Evolutionary conservation across 2,888 invertebrate species (phyloP).

Genomic region (Strigamia crassipes): DNA sequence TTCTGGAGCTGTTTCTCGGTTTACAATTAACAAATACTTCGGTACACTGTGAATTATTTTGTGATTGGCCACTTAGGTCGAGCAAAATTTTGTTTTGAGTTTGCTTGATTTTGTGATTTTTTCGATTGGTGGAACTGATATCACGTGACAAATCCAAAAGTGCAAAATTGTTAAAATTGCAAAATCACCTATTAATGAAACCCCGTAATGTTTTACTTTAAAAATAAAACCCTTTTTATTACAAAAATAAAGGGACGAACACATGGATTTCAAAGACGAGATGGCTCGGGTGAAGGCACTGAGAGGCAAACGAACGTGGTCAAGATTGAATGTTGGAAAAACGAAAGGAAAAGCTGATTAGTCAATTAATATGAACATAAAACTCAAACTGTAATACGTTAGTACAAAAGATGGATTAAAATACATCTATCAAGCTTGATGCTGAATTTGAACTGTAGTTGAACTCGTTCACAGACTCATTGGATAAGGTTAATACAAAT

Average conservation of each 20-base stretch:
- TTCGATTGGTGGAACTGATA: no score
- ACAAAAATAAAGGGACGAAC: constrained; percentile 69
- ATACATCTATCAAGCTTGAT: background rate
- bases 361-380: background rate
- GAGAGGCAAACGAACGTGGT: constrained; percentile 69
- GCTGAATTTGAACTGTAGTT: background rate
- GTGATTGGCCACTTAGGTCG: no score
- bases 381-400: background rate
- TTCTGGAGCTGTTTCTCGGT: no score
- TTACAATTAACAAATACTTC: no score
- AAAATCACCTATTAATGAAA: no score
- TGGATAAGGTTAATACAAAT: background rate
- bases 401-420: background rate
- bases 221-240: constrained; percentile 8
- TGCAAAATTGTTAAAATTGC: no score
- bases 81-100: no score
- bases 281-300: constrained; percentile 76
- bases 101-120: no score
- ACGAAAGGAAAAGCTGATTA: background rate
- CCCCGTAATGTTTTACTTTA: background rate
- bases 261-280: constrained; percentile 86
- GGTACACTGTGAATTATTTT: no score
- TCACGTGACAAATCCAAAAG: no score
- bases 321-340: background rate
- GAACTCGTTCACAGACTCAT: background rate